These are phyloP conservation scores for Xestia xanthographa DNA, from an alignment of 2,888 invertebrate genomes.

Conservation along the genomic window DNA sequence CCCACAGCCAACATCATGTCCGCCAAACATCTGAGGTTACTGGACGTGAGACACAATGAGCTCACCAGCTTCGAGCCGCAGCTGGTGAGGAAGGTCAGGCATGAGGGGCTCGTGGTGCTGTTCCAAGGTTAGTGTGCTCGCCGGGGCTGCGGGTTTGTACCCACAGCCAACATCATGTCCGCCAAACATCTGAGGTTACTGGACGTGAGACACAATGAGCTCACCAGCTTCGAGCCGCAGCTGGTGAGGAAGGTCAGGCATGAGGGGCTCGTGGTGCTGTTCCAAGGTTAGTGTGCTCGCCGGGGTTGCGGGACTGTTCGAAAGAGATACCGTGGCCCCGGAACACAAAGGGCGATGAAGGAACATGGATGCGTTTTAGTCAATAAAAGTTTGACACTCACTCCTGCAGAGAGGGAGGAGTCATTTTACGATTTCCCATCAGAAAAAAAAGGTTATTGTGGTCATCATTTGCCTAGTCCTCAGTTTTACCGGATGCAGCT, in stretches of 20 bases:
- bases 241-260: conserved; percentile 91
- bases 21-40: conserved; percentile 87
- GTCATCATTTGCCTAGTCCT: too few species aligned
- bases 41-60: conserved; percentile 93
- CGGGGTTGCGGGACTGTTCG: too few species aligned
- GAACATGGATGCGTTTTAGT: too few species aligned
- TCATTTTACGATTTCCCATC: too few species aligned
- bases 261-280: conserved; percentile 91
- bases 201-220: conserved; percentile 92
- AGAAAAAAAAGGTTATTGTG: too few species aligned
- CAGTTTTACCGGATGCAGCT: too few species aligned
- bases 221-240: conserved; percentile 92
- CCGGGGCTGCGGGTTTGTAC: too few species aligned
- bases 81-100: conserved; percentile 91
- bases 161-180: conserved; percentile 91
- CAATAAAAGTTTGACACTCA: too few species aligned
- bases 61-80: conserved; percentile 92
- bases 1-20: conserved; percentile 92
- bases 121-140: conserved; percentile 92
- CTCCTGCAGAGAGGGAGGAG: too few species aligned
- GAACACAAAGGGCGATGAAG: too few species aligned
- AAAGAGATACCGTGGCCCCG: too few species aligned
- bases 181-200: conserved; percentile 90
- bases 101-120: conserved; percentile 91
- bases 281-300: conserved; percentile 92